These are phyloP conservation scores for Ophion ellenae DNA, from an alignment of 2,888 invertebrate genomes.

Conservation along the genomic window DNA sequence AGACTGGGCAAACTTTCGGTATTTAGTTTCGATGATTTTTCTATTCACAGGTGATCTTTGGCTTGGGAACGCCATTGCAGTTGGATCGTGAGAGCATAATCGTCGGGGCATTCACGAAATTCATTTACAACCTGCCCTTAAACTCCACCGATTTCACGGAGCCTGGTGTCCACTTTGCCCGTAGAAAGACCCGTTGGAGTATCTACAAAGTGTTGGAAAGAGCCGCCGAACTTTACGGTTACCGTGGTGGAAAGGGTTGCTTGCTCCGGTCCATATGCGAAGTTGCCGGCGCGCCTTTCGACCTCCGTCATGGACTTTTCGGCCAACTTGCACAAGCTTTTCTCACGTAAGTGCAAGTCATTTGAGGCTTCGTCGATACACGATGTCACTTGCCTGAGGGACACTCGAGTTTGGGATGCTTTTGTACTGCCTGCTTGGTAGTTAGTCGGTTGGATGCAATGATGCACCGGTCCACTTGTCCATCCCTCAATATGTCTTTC, in stretches of 20 bases:
- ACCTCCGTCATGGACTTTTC: constrained; percentile 89
- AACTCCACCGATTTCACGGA: constrained; percentile 82
- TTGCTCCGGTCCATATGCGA: constrained; percentile 91
- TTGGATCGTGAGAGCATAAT: constrained; percentile 82
- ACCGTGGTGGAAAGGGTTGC: constrained; percentile 86
- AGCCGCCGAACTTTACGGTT: constrained; percentile 84
- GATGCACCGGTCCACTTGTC: neutral
- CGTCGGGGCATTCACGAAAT: constrained; percentile 82
- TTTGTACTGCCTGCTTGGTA: neutral
- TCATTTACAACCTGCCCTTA: constrained; percentile 81
- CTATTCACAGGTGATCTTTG: constrained; percentile 81
- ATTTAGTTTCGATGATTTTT: neutral
- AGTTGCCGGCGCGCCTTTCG: constrained; percentile 88
- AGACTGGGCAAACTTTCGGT: neutral
- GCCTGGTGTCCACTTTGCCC: constrained; percentile 76
- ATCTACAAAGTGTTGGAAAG: constrained; percentile 88
- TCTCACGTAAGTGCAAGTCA: constrained; percentile 85
- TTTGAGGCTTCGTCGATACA: neutral
- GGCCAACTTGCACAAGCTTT: constrained; percentile 91
- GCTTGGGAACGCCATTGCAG: constrained; percentile 83
- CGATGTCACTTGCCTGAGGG: neutral
- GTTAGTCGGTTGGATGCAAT: constrained; percentile 21
- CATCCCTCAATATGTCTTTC: neutral
- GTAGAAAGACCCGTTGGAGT: constrained; percentile 85
- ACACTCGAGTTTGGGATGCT: neutral